Percentiles rank a stretch among this genome's conserved stretches.
These are phyloP conservation scores for Pteropus rufus DNA, from an alignment of 2,797 vertebrate genomes.

Conservation along the genomic window DNA sequence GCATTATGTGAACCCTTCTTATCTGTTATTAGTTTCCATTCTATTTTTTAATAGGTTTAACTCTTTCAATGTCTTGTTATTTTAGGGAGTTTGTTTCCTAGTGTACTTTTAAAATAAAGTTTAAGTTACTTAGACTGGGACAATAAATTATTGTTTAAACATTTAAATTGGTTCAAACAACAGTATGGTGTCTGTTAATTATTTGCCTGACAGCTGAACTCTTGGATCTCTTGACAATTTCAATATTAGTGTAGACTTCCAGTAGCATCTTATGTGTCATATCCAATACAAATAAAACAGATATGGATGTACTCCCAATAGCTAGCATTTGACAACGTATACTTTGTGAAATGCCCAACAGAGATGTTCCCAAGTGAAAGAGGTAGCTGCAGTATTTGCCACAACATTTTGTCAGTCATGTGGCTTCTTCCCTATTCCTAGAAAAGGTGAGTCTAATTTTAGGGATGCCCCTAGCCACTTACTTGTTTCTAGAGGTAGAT, in stretches of 20 bases:
- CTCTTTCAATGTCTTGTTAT: slow-evolving; percentile 40
- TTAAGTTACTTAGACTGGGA: slow-evolving; percentile 52
- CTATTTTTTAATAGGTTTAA: slow-evolving; percentile 30
- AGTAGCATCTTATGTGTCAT: slow-evolving; percentile 23
- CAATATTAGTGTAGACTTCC: slow-evolving; percentile 70
- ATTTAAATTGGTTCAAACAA: slow-evolving; percentile 69
- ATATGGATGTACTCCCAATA: not conserved
- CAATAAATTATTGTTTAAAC: slow-evolving; percentile 58
- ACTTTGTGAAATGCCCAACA: not conserved
- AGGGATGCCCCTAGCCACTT: not conserved
- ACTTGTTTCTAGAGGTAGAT: not conserved
- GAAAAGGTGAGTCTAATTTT: not conserved
- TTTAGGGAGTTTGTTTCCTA: slow-evolving; percentile 37
- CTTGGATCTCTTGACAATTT: slow-evolving; percentile 60
- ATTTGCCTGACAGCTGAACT: slow-evolving; percentile 59
- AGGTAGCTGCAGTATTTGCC: not conserved
- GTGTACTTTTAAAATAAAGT: slow-evolving; percentile 22
- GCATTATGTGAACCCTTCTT: not conserved
- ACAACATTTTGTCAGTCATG: not conserved
- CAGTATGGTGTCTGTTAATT: slow-evolving; percentile 59
- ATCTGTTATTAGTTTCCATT: not conserved
- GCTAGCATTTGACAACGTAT: not conserved
- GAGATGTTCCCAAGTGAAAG: not conserved
- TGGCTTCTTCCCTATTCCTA: not conserved
- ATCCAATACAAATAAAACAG: not conserved